These are phyloP conservation scores for Chaenodraco wilsoni DNA, from an alignment of 2,797 vertebrate genomes.

Conservation along the genomic window DNA sequence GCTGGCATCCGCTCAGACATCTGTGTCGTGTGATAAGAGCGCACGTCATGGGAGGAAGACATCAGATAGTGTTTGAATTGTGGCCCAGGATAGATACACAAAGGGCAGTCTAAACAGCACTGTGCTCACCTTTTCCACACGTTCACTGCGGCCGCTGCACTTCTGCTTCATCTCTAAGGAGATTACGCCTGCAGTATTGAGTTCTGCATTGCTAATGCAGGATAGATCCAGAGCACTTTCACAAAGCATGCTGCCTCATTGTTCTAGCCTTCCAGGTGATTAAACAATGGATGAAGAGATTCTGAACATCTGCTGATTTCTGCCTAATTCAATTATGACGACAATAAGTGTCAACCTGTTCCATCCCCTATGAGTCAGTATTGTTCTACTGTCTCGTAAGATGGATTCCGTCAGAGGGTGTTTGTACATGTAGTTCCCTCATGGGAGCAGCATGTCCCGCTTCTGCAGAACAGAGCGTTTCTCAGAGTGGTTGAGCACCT, in stretches of 20 bases:
- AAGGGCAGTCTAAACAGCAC: constrained; percentile 21
- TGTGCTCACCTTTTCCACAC: constrained; percentile 44
- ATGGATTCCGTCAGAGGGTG: constrained; percentile 37
- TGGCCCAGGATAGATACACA: constrained; percentile 37
- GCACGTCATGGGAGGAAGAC: constrained; percentile 54
- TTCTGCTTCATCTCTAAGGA: constrained; percentile 24
- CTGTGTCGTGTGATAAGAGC: constrained; percentile 72
- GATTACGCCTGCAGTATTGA: constrained; percentile 28
- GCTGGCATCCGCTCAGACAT: constrained; percentile 70
- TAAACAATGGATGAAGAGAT: constrained; percentile 43
- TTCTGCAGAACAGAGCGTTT: constrained; percentile 42
- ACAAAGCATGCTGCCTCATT: constrained; percentile 8
- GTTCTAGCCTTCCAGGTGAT: constrained; percentile 47
- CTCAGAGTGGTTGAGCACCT: constrained; percentile 2
- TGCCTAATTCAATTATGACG: constrained; percentile 36
- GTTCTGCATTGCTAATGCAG: constrained; percentile 14
- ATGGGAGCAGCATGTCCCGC: constrained; percentile 33
- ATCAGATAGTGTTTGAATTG: constrained; percentile 61
- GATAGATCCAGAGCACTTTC: constrained; percentile 26
- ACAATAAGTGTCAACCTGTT: constrained; percentile 6
- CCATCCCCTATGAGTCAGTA: constrained; percentile 7
- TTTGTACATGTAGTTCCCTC: constrained; percentile 34
- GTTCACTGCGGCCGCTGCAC: constrained; percentile 6
- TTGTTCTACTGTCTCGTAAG: constrained; percentile 34
- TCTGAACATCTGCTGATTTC: constrained; percentile 29